Percentiles rank a stretch among this genome's conserved stretches.
Conservation (phyloP, 2,797 vertebrate genomes). For the Smutsia gigantea region DNA sequence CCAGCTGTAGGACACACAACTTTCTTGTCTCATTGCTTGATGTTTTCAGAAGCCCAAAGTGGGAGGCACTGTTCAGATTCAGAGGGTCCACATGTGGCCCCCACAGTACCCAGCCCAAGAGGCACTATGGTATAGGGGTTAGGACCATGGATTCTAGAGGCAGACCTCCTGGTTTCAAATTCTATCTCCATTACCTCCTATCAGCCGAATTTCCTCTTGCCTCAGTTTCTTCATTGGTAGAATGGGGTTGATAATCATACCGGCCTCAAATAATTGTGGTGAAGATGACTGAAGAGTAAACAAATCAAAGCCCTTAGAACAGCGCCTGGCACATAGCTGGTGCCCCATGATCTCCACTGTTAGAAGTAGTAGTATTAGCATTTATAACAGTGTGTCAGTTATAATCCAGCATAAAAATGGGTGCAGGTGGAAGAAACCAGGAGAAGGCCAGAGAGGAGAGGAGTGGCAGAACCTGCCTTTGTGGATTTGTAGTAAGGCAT, state of each 20-base stretch:
- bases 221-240: background rate
- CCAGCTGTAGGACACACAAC: background rate
- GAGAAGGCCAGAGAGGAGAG: background rate
- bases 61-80: background rate
- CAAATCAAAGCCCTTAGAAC: background rate
- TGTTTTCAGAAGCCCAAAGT: background rate
- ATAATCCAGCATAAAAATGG: background rate
- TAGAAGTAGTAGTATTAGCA: too few species aligned
- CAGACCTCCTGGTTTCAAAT: background rate
- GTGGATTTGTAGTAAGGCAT: background rate
- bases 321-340: fast-evolving
- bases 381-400: background rate
- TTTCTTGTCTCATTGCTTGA: background rate
- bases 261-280: background rate
- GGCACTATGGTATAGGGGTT: background rate
- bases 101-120: background rate
- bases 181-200: background rate
- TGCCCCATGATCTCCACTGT: fast-evolving
- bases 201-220: background rate
- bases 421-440: background rate
- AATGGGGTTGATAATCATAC: background rate
- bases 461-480: background rate
- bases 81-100: background rate
- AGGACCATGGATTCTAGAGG: background rate
- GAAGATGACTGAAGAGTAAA: background rate